Evolutionary conservation across 2,888 invertebrate genomes (phyloP), one percentile per base, ranked within the genome.

Genomic region (Agapostemon virescens): DNA sequence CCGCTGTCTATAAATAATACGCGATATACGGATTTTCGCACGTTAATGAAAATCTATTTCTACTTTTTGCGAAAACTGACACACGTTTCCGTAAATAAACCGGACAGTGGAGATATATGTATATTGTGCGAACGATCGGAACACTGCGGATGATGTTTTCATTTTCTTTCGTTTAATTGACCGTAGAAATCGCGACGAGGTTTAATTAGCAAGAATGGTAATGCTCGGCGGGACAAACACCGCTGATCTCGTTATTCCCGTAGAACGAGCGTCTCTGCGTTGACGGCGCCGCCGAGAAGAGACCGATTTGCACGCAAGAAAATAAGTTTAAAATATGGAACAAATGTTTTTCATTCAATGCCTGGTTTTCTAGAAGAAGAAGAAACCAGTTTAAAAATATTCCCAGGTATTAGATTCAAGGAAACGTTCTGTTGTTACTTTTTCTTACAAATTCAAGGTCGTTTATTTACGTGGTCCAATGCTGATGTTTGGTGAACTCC

Each of bases 21-120:
- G n/a, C 49, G n/a, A n/a, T 38, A n/a, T 38, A 38, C 38, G 7
- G 0, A 2, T 49, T 49, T 49, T 49, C n/a, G n/a, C n/a, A 49
- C 11, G n/a, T 49, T 49, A n/a, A n/a, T n/a, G 49, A 49, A 49
- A 49, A n/a, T n/a, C 49, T 49, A 49, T 49, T 49, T 49, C n/a
- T 11, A 49, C 9, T 49, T 49, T 26, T 55, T 55, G 15, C 15
- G 26, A 55, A 55, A 13, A 55, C 5, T 26, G 55, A 55, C 26
- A 26, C 26, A 0, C 26, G 15, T 26, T 6, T 26, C 26, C 55
- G 55, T 55, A 55, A 55, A 26, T 55, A 55, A 55, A 55, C 26
- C 15, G 20, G 26, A 23, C 26, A 13, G 55, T 15, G 26, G 6
- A n/a, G n/a, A n/a, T 26, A 15, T 2, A 55, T 6, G 13, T 45